Base-by-base conservation (phyloP, 2,888 invertebrate species). In the Cheiracanthium punctorium region DNA sequence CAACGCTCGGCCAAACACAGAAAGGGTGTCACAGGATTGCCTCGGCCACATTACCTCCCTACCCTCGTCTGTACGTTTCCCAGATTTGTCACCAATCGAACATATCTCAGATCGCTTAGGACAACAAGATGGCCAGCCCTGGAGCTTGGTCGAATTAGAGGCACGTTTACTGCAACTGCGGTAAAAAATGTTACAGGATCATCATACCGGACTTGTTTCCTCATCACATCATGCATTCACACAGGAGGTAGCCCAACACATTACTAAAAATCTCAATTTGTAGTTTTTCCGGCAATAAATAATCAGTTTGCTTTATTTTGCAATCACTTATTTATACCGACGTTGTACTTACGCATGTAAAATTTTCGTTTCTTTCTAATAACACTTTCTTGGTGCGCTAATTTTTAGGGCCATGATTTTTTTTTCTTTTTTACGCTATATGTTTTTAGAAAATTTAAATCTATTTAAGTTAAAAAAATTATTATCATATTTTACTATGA, bases 271-370 rank as follows among this genome's bases (percentile, higher is more conserved):
- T 4, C 10, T 4, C 14, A 17, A 28, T 72, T 72, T n/a, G 12
- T 28, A 28, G n/a, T 29, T 72, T 72, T 43, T 72, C 10, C 28
- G 41, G 12, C 29, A 72, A 28, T 43, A 72, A 72, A 43, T 43
- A 14, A 72, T 43, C 28, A 20, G 20, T 72, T 20, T 28, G 37
- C 37, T 37, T 37, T 37, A 37, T 37, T 37, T 37, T 37, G 37
- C 10, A 37, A 37, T 37, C 37, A 37, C 10, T 37, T 37, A 37
- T 10, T 37, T 37, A 37, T 37, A 37, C 10, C 37, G 10, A 10
- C 37, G 4, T 37, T 37, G 37, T 10, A 37, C 7, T 37, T 37
- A 37, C 10, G 10, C 10, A 37, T 37, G 37, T 37, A 37, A 37
- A 37, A 37, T 37, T 37, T 37, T 37, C 37, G 37, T 37, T 37